Conservation (phyloP, 2,888 invertebrate genomes). For the Hypena proboscidalis region DNA sequence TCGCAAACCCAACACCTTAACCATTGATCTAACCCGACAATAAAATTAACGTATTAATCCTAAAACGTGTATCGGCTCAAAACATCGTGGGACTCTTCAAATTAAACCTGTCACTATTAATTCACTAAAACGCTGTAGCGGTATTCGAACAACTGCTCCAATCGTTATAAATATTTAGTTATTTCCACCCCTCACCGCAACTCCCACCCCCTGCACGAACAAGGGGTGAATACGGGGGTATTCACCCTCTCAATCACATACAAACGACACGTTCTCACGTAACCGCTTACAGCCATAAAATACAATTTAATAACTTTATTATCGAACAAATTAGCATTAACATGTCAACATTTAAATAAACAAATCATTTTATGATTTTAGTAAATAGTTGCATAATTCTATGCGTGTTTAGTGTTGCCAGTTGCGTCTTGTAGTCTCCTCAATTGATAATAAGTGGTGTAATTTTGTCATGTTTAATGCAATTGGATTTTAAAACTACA, state of each 20-base stretch:
- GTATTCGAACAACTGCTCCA: neutral
- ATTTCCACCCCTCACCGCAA: slow-evolving; percentile 1
- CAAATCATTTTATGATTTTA: slow-evolving; percentile 38
- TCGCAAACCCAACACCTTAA: too few relatives aligned
- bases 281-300: slow-evolving; percentile 14
- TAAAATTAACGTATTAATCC: too few relatives aligned
- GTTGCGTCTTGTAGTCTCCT: too few relatives aligned
- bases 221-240: neutral
- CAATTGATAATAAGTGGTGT: too few relatives aligned
- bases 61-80: neutral
- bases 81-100: neutral
- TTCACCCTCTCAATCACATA: slow-evolving; percentile 14
- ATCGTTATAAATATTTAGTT: slow-evolving; percentile 3
- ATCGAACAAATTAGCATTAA: slow-evolving; percentile 40
- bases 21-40: too few relatives aligned
- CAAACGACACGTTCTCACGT: slow-evolving; percentile 2
- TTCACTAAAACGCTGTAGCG: neutral
- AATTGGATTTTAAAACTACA: too few relatives aligned
- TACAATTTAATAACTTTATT: slow-evolving; percentile 27
- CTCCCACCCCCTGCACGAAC: slow-evolving; percentile 17
- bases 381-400: slow-evolving; percentile 43
- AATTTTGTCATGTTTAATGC: too few relatives aligned
- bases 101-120: slow-evolving; percentile 1
- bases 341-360: slow-evolving; percentile 40
- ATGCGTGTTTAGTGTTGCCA: too few relatives aligned